These are phyloP conservation scores for Dichetophora obliterata DNA, from an alignment of 2,888 invertebrate genomes.

Conservation along the genomic window DNA sequence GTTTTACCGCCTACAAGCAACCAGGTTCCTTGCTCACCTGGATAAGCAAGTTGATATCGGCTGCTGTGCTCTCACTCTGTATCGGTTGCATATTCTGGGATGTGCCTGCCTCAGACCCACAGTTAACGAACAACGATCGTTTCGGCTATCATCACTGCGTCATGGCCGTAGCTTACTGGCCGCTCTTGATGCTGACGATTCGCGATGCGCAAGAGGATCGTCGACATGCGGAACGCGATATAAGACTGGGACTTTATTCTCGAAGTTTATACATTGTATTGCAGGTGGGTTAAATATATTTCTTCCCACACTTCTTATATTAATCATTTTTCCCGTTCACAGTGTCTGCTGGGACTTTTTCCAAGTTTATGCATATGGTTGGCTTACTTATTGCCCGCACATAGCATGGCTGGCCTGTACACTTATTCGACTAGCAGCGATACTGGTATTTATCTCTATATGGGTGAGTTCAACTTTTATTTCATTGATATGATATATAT, in stretches of 20 bases:
- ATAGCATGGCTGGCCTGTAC: conserved; percentile 88
- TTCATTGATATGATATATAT: too few species aligned
- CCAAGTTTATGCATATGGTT: conserved; percentile 85
- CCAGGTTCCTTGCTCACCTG: conserved; percentile 86
- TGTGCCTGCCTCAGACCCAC: conserved; percentile 81
- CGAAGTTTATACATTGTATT: conserved; percentile 82
- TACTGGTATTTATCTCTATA: conserved; percentile 79
- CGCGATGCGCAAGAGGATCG: conserved; percentile 71
- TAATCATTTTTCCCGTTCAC: background rate
- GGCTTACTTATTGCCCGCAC: conserved; percentile 88
- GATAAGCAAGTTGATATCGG: conserved; percentile 82
- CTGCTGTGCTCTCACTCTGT: conserved; percentile 85
- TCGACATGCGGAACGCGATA: conserved; percentile 82
- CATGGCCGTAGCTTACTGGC: conserved; percentile 84
- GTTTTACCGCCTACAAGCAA: conserved; percentile 80
- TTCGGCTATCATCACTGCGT: conserved; percentile 89
- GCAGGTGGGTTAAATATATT: conserved; percentile 74
- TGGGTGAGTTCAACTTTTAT: conserved; percentile 71
- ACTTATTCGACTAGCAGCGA: conserved; percentile 77
- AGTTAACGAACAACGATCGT: conserved; percentile 81
- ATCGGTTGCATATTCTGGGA: conserved; percentile 93
- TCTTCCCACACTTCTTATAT: background rate
- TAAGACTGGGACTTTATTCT: conserved; percentile 84
- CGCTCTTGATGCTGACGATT: conserved; percentile 76
- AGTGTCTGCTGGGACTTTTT: conserved; percentile 84